Evolutionary conservation across 2,888 invertebrate genomes (phyloP).

Genomic region (Clusia tigrina): DNA sequence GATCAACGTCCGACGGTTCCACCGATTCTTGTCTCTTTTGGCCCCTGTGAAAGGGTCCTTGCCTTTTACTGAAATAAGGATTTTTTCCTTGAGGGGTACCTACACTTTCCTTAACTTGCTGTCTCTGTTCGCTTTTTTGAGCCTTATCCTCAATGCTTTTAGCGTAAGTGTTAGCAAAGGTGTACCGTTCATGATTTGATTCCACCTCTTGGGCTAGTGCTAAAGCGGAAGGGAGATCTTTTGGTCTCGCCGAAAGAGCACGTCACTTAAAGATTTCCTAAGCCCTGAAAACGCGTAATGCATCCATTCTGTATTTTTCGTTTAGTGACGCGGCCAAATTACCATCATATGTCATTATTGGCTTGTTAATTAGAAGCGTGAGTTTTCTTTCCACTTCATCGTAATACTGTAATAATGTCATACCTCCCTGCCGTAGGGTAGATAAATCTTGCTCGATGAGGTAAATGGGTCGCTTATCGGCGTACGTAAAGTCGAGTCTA

Average conservation of each 20-base stretch:
- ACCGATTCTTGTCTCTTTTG: not conserved
- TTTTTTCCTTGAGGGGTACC: not conserved
- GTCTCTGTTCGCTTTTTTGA: slow-evolving; percentile 6
- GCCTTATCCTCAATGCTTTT: slow-evolving; percentile 6
- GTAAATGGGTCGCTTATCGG: no score
- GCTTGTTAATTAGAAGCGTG: no score
- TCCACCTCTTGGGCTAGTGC: slow-evolving; percentile 14
- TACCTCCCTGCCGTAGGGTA: no score
- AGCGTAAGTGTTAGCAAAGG: slow-evolving; percentile 12
- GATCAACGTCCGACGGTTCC: no score
- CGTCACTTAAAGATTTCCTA: slow-evolving; percentile 1
- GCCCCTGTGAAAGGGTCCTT: not conserved
- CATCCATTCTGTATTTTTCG: slow-evolving; percentile 4
- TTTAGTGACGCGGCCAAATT: no score
- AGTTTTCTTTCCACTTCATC: no score
- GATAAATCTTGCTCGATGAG: no score
- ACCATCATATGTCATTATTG: no score
- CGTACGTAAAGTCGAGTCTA: no score
- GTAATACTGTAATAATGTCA: no score
- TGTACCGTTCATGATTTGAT: slow-evolving; percentile 17
- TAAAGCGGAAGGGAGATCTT: slow-evolving; percentile 4
- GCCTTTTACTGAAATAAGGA: slow-evolving; percentile 11
- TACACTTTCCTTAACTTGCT: not conserved
- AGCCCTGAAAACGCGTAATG: not conserved
- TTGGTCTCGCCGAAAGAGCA: not conserved